Percentiles rank a stretch among this genome's conserved stretches.
Conservation (phyloP, 2,888 invertebrate genomes). For the Dicyrtoma fusca region DNA sequence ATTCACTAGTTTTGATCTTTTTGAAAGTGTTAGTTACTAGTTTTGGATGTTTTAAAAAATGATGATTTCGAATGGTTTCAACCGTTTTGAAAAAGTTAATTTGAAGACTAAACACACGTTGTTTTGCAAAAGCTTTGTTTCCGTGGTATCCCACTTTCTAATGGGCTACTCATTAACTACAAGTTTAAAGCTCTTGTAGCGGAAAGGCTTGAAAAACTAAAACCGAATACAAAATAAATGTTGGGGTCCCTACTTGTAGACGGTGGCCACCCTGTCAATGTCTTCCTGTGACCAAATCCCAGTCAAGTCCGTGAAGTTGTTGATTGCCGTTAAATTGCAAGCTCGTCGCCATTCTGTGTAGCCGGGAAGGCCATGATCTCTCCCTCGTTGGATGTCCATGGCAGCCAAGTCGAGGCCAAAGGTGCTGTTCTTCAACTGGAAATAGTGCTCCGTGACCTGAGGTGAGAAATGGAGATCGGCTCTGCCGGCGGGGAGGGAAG, state of each 20-base stretch:
- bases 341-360: slow-evolving; percentile 77
- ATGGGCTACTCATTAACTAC: too few relatives aligned
- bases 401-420: slow-evolving; percentile 84
- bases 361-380: slow-evolving; percentile 82
- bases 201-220: too few relatives aligned
- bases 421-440: slow-evolving; percentile 63
- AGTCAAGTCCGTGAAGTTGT: slow-evolving; percentile 69
- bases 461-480: slow-evolving; percentile 68
- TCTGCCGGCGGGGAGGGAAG: slow-evolving; percentile 68
- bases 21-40: too few relatives aligned
- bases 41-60: too few relatives aligned
- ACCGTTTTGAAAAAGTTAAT: too few relatives aligned
- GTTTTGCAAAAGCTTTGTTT: too few relatives aligned
- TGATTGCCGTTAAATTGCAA: slow-evolving; percentile 71
- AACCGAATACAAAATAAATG: too few relatives aligned
- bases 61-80: too few relatives aligned
- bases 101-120: too few relatives aligned
- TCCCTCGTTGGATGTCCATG: slow-evolving; percentile 82
- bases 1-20: too few relatives aligned
- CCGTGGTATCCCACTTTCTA: too few relatives aligned
- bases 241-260: slow-evolving; percentile 52
- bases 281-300: slow-evolving; percentile 70
- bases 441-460: slow-evolving; percentile 71
- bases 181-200: too few relatives aligned
- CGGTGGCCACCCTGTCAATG: slow-evolving; percentile 36